Conservation (phyloP, 2,888 invertebrate species). For the Unio delphinus region DNA sequence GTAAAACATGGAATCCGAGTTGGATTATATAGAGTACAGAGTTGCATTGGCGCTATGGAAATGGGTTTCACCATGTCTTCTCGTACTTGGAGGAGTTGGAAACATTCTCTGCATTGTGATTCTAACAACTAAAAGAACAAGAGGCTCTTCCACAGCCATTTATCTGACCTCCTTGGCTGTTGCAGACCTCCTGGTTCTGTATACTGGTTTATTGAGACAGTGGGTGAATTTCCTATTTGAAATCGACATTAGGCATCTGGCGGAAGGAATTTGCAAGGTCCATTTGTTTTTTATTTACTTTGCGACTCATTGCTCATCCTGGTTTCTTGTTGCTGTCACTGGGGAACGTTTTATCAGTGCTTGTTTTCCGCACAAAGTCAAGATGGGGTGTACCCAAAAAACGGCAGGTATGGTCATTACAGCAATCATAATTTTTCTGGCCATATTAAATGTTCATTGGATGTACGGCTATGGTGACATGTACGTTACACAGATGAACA, state of each 20-base stretch:
- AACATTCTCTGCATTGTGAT: constrained; percentile 52
- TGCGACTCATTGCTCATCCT: constrained; percentile 50
- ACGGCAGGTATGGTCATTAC: constrained; percentile 29
- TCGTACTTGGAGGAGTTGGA: constrained; percentile 50
- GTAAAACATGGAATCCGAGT: too few species aligned
- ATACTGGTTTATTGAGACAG: constrained; percentile 51
- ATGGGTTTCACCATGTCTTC: constrained; percentile 41
- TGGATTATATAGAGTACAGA: constrained; percentile 9
- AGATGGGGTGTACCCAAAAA: constrained; percentile 37
- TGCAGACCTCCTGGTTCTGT: constrained; percentile 48
- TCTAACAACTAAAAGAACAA: constrained; percentile 30
- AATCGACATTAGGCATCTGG: constrained; percentile 38
- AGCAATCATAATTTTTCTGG: constrained; percentile 25
- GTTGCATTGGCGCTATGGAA: constrained; percentile 29
- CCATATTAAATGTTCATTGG: constrained; percentile 44
- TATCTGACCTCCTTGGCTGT: constrained; percentile 51
- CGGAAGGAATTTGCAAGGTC: constrained; percentile 36
- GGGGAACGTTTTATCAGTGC: constrained; percentile 55
- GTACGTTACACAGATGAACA: constrained; percentile 5
- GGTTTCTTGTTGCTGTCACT: constrained; percentile 61
- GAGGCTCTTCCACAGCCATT: constrained; percentile 41
- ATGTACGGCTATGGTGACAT: constrained; percentile 32
- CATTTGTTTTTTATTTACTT: constrained; percentile 51
- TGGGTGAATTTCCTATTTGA: constrained; percentile 32
- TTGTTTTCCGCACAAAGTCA: constrained; percentile 52